phyloP scores from a whole-genome alignment of 1,140 invertebrate species.

The Lepidurus couesii region DNA sequence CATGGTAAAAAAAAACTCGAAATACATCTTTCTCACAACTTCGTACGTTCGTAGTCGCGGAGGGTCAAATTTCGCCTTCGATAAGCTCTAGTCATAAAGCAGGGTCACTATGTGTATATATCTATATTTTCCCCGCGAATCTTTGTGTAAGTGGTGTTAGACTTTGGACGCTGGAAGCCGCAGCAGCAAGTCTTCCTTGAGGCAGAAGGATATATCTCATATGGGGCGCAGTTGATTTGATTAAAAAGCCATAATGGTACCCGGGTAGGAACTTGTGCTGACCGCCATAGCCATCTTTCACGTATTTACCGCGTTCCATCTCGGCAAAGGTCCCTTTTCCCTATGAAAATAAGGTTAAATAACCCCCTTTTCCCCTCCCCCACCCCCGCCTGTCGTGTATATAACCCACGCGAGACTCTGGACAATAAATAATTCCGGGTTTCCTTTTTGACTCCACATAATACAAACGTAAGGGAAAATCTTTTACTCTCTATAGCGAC shows the following conservation, averaged over 20 bases:
- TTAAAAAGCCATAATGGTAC: conserved; percentile 11
- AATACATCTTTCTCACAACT: too few relatives aligned
- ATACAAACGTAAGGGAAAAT: background rate
- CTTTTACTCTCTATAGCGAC: background rate
- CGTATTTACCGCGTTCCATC: background rate
- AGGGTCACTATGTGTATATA: background rate
- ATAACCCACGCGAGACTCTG: background rate
- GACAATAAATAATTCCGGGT: background rate
- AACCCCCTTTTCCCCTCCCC: background rate
- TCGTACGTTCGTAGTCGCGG: too few relatives aligned
- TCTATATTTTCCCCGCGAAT: background rate
- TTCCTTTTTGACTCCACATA: background rate
- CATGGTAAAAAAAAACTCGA: too few relatives aligned
- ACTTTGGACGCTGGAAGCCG: background rate
- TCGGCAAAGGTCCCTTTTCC: background rate
- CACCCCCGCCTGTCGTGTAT: background rate
- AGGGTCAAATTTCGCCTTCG: background rate
- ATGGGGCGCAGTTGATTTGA: conserved; percentile 16
- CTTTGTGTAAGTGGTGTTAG: background rate
- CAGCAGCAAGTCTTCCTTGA: background rate
- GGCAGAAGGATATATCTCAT: background rate
- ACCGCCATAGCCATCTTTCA: conserved; percentile 5
- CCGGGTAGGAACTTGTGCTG: background rate
- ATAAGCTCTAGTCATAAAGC: background rate
- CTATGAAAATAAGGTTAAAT: conserved; percentile 11